Base-by-base conservation (phyloP, 2,888 invertebrate genomes). In the Embidobia sp. region DNA sequence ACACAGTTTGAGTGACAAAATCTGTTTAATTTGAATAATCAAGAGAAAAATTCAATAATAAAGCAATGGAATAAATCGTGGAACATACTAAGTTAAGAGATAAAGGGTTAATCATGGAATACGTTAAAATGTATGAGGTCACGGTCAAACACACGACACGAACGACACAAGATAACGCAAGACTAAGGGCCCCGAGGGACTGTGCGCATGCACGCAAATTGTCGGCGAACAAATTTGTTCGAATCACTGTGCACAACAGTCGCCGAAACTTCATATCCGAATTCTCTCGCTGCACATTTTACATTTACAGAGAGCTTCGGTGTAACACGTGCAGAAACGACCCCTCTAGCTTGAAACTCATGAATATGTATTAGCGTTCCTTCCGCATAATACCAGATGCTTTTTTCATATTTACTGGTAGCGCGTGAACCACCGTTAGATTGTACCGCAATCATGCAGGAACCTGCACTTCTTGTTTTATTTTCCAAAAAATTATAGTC, bases 341-440 rank as follows among this genome's bases (percentile, higher is more conserved):
- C 16, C 37, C 61, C 53, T 53, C 64, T 35, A 74, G 55, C 61
- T 49, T 69, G 29, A 33, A 69, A 26, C 77, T 82, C 80, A 80
- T 82, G 82, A 78, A 84, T 84, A 84, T 83, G 80, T 80, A 84
- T 79, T 37, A 66, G 27, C 66, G 63, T 55, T 79, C 77, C 76
- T 49, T 27, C 55, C 59, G 74, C 74, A 81, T 81, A 80, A 80
- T 80, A 48, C 44, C 59, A 15, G 57, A 33, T 67, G 63, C 76
- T 77, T 79, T 76, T 77, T 74, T 61, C 42, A 42, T 48, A 59
- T 55, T 72, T 48, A 51, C 44, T 61, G 40, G 27, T 61, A 29
- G 46, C 46, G 48, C 48, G 63, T 33, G 33, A 57, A 63, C 55
- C 75, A 40, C 42, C 55, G 29, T 31, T 57, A 8, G 31, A 35